Base-by-base conservation (phyloP, 2,113 vertebrate genomes). In the Proteles cristata region DNA sequence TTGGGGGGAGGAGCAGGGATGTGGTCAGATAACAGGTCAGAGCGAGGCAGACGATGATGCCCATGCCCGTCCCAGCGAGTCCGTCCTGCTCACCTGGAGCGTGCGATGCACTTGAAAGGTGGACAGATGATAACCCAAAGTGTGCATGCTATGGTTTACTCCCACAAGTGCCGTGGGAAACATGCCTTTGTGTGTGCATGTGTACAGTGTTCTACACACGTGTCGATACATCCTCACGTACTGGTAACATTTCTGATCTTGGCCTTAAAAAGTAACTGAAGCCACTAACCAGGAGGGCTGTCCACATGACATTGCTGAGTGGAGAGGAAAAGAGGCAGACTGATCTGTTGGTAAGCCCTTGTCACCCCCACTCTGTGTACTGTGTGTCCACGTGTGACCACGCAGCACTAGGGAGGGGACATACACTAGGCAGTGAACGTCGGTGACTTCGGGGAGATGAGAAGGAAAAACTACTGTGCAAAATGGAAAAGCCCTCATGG, bases 201-300 rank as follows among this genome's bases (percentile, higher is more conserved):
- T 19, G 0, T 2, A 25, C 10, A 11, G n/a, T 65, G n/a, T 39
- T 61, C 55, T 26, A 0, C 15, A 0, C n/a, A 7, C 21, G 11
- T 26, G 11, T 31, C 1, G 9, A 28, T 45, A 3, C 17, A 1
- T 43, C 26, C 31, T 48, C 25, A 5, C 4, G 7, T 10, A 4
- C 63, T 17, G 11, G 28, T 12, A n/a, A 2, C 23, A 21, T 39
- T 33, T 88, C 65, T 81, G 43, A 23, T 58, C 17, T 23, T 58
- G 58, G 19, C 58, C 58, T 73, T 33, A 87, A 33, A 73, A 61
- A 48, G 39, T 11, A 16, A 31, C 26, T 53, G 15, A 80, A 63
- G n/a, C 39, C 26, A 7, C 43, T 8, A 26, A 6, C 26, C 21
- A 14, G 3, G n/a, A 17, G 10, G n/a, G 2, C 19, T 48, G 39